Evolutionary conservation across 1,140 invertebrate species (phyloP), one percentile per base, ranked within the genome.

Genomic region (Drepana arcuata): DNA sequence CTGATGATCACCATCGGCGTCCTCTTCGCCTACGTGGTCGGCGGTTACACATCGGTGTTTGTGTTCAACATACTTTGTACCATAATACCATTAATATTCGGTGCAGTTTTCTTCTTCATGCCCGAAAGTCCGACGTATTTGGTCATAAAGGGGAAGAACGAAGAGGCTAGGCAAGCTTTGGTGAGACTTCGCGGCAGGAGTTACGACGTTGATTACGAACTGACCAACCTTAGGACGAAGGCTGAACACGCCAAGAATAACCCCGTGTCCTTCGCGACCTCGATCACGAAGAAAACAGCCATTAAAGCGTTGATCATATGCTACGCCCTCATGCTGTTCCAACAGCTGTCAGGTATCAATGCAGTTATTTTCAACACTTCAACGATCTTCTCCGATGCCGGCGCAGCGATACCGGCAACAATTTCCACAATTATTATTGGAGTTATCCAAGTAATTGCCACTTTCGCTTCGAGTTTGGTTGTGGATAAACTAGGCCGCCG

Each of bases 301-400:
- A 69, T 85, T 13, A 93, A 89, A 68, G 91, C 89, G 5, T 63
- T 95, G 6, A 37, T 89, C 2, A 92, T 96, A 16, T 89, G 87
- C 25, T 86, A 93, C 43, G 88, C 89, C 9, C 80, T 96, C 1
- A 94, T 96, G 92, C 80, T 93, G 32, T 91, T 95, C 67, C 94
- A 96, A 62, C 94, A 96, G 66, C 77, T 95, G 14, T 90, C 89
- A 34, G 93, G 94, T 23, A 92, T 96, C 11, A 95, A 95, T 52
- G 92, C 91, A 0, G 91, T 96, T 12, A 90, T 94, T 39, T 95
- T 95, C 66, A 95, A 95, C 53, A 86, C 91, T 0, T 86, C 86
- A 0, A 57, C 77, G 0, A 95, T 97, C 38, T 95, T 96, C 52
- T 44, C 84, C 27, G 83, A 71, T n/a, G 85, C 91, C 4, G 85